Evolutionary conservation across 2,888 invertebrate genomes (phyloP).

Genomic region (Dione vanillae): DNA sequence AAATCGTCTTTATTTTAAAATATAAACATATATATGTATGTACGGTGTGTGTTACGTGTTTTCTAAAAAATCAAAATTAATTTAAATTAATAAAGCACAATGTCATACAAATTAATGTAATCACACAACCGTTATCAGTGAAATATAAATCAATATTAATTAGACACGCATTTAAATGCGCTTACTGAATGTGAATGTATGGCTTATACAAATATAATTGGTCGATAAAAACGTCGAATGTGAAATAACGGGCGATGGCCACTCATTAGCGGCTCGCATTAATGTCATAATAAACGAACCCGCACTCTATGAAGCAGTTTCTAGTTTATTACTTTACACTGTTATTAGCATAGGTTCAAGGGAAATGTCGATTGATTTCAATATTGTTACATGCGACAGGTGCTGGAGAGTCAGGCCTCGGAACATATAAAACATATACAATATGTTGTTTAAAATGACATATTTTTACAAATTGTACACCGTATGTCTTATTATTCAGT

Average conservation of each 20-base stretch:
- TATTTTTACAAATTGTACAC: too few species aligned
- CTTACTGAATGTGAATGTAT: constrained; percentile 32
- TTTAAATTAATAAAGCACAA: background rate
- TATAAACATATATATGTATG: too few species aligned
- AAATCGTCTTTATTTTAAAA: background rate
- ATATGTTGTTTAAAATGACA: too few species aligned
- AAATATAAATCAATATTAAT: constrained; percentile 39
- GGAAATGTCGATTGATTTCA: background rate
- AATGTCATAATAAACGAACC: constrained; percentile 13
- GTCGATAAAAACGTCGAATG: constrained; percentile 48
- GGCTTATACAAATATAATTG: constrained; percentile 46
- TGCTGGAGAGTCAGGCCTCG: too few species aligned
- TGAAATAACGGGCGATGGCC: constrained; percentile 42
- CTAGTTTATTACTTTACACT: background rate
- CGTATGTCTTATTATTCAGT: too few species aligned
- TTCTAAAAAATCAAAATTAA: background rate
- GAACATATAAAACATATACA: too few species aligned
- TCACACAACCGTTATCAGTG: background rate
- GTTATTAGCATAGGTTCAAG: background rate
- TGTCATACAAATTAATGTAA: background rate
- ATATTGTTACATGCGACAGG: too few species aligned
- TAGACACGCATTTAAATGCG: constrained; percentile 32
- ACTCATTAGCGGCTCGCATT: constrained; percentile 36
- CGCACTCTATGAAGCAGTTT: background rate
- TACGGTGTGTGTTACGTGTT: too few species aligned